A percentile compares a stretch with the other conserved stretches of the same genome.
These are phyloP conservation scores for Bos javanicus DNA, from an alignment of 2,113 vertebrate species.

Conservation along the genomic window DNA sequence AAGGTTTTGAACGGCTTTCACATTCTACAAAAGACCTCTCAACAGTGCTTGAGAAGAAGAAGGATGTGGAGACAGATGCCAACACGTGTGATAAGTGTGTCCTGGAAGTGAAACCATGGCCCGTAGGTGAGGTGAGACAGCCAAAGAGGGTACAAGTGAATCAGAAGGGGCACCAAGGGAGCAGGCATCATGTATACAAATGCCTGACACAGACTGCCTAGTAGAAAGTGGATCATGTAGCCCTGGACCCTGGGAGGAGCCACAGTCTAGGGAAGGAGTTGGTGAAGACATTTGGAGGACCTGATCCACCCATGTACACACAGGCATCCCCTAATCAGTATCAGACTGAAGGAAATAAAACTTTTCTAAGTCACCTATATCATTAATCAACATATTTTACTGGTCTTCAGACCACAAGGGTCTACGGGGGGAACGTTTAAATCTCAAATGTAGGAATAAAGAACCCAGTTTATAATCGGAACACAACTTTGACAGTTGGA, in stretches of 20 bases:
- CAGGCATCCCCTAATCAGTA: background rate
- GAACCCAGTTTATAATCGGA: background rate
- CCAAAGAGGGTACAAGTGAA: background rate
- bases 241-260: background rate
- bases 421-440: background rate
- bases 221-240: background rate
- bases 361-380: background rate
- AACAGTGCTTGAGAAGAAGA: background rate
- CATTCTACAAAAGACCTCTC: background rate
- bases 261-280: background rate
- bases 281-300: background rate
- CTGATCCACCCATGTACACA: no score
- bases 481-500: background rate
- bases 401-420: background rate
- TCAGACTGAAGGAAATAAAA: background rate
- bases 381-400: background rate
- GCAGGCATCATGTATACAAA: background rate
- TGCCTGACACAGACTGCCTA: no score
- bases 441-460: background rate
- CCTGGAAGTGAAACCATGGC: background rate
- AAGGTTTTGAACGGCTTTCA: background rate
- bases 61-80: background rate
- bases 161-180: background rate
- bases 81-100: rapidly evolving
- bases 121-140: rapidly evolving